Conservation (phyloP, 2,888 invertebrate genomes). For the Chloromyia formosa region DNA sequence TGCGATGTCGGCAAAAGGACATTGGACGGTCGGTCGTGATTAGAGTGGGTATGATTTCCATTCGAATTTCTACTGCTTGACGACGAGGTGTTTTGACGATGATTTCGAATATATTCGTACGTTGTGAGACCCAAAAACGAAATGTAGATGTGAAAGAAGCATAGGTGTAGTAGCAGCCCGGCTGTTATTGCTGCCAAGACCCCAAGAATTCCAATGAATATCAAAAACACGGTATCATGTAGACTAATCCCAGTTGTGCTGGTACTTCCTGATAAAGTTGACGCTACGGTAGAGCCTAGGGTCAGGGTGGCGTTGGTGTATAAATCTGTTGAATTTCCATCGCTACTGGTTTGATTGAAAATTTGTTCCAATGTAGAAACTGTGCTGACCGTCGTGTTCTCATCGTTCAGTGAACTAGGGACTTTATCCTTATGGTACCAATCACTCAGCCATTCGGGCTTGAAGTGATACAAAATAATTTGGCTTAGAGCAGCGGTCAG, state of each 20-base stretch:
- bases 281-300: slow-evolving; percentile 39
- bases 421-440: slow-evolving; percentile 57
- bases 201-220: slow-evolving; percentile 72
- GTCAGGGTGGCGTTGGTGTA: slow-evolving; percentile 43
- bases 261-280: slow-evolving; percentile 46
- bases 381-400: slow-evolving; percentile 7
- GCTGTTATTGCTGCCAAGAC: slow-evolving; percentile 78
- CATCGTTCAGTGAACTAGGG: slow-evolving; percentile 53
- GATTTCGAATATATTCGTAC: slow-evolving; percentile 81
- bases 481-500: slow-evolving; percentile 76
- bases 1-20: slow-evolving; percentile 11
- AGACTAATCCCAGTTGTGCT: slow-evolving; percentile 59
- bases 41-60: slow-evolving; percentile 51
- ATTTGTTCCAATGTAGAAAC: slow-evolving; percentile 25
- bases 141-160: slow-evolving; percentile 89
- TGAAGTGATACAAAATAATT: slow-evolving; percentile 71
- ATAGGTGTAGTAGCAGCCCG: slow-evolving; percentile 81
- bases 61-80: slow-evolving; percentile 45
- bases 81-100: slow-evolving; percentile 62
- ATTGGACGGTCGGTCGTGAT: slow-evolving; percentile 57
- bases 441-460: slow-evolving; percentile 67
- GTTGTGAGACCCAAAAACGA: slow-evolving; percentile 85
- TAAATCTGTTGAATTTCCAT: slow-evolving; percentile 21
- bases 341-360: slow-evolving; percentile 46
- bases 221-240: slow-evolving; percentile 70